Evolutionary conservation across 92 coral and sea anemone genomes (phyloP), one percentile per base, ranked within the genome.

Genomic region (Phenganax marumi): DNA sequence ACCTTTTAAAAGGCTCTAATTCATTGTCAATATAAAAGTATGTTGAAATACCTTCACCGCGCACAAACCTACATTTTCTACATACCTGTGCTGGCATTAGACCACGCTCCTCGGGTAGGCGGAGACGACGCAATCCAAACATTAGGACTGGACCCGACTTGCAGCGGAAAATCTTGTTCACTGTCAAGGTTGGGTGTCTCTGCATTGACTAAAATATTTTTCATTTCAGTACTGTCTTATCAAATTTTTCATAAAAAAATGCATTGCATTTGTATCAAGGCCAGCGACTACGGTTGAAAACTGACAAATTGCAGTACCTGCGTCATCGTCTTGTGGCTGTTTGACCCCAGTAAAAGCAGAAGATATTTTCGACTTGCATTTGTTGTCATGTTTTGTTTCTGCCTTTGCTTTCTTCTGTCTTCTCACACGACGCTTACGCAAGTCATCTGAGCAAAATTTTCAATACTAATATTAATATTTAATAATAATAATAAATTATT

Each of bases 121-220:
- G 98, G 98, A 3, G 98, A 92, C 75, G 91, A 68, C 49, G 91
- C 90, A 86, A 92, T 66, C 81, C 81, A 77, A 24, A 58, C 70
- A 77, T 13, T 64, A 33, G 68, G 70, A 22, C 64, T 24, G 43
- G 84, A 91, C 10, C 89, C 85, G 8, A 88, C 85, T 54, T 95
- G 98, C 12, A 92, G 84, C 16, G 98, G 98, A 81, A 95, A 95
- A 76, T 95, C 97, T 46, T 85, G 86, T 26, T 95, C 97, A 92
- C 98, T 91, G 47, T 87, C 74, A 57, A 95, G 79, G 84, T 95
- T 85, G 33, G 93, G 86, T 6, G 87, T 80, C 58, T 92, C 91
- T 23, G 84, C 70, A 66, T 70, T 85, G 81, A 72, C 68, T n/a
- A 13, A 14, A 50, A 76, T 43, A 12, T 53, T 1, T 25, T 25